Evolutionary conservation across 2,113 vertebrate species (phyloP).

Genomic region (Pavo muticus): DNA sequence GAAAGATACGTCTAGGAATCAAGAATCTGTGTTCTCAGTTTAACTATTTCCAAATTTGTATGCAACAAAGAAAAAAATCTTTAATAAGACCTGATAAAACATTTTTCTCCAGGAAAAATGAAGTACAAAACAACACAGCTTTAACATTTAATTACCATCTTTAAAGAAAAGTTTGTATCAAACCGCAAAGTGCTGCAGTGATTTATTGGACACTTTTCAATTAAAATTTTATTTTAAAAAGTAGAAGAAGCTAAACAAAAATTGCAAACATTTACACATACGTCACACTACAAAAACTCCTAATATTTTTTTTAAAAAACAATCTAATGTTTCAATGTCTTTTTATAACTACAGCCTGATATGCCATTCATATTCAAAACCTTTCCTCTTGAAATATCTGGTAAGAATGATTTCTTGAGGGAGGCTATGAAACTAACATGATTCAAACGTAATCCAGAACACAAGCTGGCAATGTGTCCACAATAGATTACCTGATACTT

Average conservation of each 20-base stretch:
- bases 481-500: neutral
- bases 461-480: neutral
- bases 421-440: rapidly evolving
- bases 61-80: rapidly evolving
- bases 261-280: neutral
- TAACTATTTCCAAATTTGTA: neutral
- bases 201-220: neutral
- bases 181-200: rapidly evolving
- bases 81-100: rapidly evolving
- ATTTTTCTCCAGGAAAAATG: neutral
- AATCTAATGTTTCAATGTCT: neutral
- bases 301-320: neutral
- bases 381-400: rapidly evolving
- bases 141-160: neutral
- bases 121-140: rapidly evolving
- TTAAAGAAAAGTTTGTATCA: neutral
- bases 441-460: neutral
- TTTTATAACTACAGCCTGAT: neutral
- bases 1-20: rapidly evolving
- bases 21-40: neutral
- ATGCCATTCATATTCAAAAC: neutral
- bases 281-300: neutral
- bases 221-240: neutral
- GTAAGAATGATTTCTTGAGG: neutral
- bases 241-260: neutral